Base-by-base conservation (phyloP, 2,888 invertebrate genomes). In the Carterocephalus palaemon region DNA sequence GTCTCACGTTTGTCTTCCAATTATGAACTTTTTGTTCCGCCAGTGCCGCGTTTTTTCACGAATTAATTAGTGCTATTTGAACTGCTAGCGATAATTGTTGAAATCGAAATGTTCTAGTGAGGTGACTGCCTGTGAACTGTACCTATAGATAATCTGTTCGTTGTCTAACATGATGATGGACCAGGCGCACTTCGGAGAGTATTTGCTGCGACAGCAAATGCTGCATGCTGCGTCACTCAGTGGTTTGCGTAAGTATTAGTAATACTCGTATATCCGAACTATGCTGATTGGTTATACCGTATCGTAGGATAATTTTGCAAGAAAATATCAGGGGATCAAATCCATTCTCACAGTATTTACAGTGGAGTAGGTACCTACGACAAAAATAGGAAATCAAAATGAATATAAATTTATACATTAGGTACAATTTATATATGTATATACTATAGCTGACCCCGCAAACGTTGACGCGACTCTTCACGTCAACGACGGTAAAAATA, bases 141-240 rank as follows among this genome's bases (percentile, higher is more conserved):
- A 58, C 63, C 56, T 56, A 62, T 48, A 48, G 61, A 48, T 34
- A 57, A 63, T 62, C 53, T 60, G 31, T 24, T 55, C 50, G 56
- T 4, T 28, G 38, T 52, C 42, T 3, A 75, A 49, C 46, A 86
- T 84, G 84, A 86, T 86, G 86, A 86, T 86, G 86, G 85, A 85
- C 68, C 86, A 86, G 64, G 79, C 83, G 9, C 85, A 85, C 55
- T 81, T 86, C 46, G 82, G 84, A 47, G 86, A 86, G 65, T 86
- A 85, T 60, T 67, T 86, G 67, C 69, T 86, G 66, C 75, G 86
- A 57, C 86, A 86, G 62, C 86, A 86, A 69, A 86, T 86, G 85
- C 55, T 86, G 56, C 86, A 86, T 42, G 86, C 85, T 9, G 86
- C 83, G 7, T 83, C 84, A 4, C 67, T 86, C 2, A 83, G 81